These are phyloP conservation scores for Drosophila borealis DNA, from an alignment of 2,888 invertebrate genomes.

Conservation along the genomic window DNA sequence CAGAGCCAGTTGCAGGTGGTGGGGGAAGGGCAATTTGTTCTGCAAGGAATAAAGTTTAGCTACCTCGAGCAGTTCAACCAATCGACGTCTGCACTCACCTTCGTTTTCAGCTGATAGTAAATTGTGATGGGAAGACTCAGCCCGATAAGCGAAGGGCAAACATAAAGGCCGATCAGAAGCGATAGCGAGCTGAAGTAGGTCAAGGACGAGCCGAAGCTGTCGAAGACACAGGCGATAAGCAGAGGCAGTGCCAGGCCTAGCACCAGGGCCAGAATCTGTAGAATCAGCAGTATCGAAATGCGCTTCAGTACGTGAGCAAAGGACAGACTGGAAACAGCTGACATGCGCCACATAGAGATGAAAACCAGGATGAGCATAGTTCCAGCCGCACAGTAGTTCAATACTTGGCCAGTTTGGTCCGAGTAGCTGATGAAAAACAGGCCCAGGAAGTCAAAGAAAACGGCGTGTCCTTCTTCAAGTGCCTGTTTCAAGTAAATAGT, in stretches of 20 bases:
- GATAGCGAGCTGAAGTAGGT: constrained; percentile 87
- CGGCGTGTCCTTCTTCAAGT: constrained; percentile 84
- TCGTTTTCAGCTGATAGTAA: constrained; percentile 67
- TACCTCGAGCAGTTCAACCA: no score
- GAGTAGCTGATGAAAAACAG: constrained; percentile 89
- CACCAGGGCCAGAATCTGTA: constrained; percentile 77
- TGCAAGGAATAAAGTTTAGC: constrained; percentile 19
- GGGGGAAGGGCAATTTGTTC: constrained; percentile 71
- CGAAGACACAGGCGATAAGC: constrained; percentile 82
- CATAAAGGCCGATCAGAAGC: constrained; percentile 84
- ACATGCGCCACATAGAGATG: constrained; percentile 76
- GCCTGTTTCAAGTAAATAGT: constrained; percentile 68
- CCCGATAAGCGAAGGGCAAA: constrained; percentile 81
- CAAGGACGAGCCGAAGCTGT: constrained; percentile 85
- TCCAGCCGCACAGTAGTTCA: constrained; percentile 82
- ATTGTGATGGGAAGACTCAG: constrained; percentile 72
- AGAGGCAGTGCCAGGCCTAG: constrained; percentile 80
- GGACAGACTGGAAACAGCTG: constrained; percentile 47
- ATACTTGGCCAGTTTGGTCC: constrained; percentile 82
- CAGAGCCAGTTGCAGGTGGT: constrained; percentile 77
- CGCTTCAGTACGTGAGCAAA: constrained; percentile 51
- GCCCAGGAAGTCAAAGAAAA: constrained; percentile 91
- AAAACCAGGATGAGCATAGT: constrained; percentile 77
- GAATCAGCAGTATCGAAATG: constrained; percentile 62
- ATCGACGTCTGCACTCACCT: constrained; percentile 57